Base-by-base conservation (phyloP, 2,113 vertebrate species). In the Megaceryle maxima region DNA sequence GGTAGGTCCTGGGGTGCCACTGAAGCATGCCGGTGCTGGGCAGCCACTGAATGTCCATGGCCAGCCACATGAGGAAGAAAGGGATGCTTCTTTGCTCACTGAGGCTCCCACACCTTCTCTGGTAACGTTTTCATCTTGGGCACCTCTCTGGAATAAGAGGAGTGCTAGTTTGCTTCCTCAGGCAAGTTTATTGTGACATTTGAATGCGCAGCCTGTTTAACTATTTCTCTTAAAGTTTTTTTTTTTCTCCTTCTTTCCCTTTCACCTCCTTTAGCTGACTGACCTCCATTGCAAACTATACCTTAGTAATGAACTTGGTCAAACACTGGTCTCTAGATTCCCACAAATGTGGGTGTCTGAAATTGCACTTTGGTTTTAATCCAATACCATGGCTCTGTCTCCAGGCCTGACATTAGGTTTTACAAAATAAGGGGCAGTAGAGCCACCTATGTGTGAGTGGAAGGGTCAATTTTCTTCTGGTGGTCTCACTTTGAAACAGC, bases 401-500 rank as follows among this genome's bases (percentile, higher is more conserved):
- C 33, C 11, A 51, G 9, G 12, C 48, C 26, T 4, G 4, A 72
- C 7, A 11, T 28, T 7, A 77, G 15, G 56, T 60, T 81, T 85
- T 91, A 64, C 35, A 89, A 62, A 81, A 80, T 5, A 41, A 86
- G 21, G 37, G 78, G 17, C 19, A 83, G 74, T 44, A 53, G 73
- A 59, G 33, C 16, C 35, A 55, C 41, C 16, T 77, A 43, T 3
- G 2, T 26, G 22, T 43, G 48, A 84, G n/a, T 0, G 2, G 31
- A 89, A 79, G 17, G 33, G 73, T 72, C 56, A 46, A 8, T 60
- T 88, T 88, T 43, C 77, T 89, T 84, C 82, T 59, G 83, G 33
- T 57, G 85, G 91, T 95, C 21, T 51, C 50, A 53, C 67, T 70
- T 74, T 75, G 76, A 88, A 95, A 91, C 31, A 63, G 37, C 66